These are phyloP conservation scores for Chalcis sispes DNA, from an alignment of 2,888 invertebrate species.

Conservation along the genomic window DNA sequence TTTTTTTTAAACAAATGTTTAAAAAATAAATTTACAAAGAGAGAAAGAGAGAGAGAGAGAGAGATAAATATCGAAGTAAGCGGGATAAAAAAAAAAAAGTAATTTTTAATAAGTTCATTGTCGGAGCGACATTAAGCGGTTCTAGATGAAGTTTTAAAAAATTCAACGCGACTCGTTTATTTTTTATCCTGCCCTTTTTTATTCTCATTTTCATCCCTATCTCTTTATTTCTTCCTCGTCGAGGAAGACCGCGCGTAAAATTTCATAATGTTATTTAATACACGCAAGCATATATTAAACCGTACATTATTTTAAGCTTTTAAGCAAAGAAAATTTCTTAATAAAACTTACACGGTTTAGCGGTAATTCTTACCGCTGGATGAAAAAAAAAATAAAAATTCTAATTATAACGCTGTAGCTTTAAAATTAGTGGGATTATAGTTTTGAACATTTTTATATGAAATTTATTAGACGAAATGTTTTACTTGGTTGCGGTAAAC, in stretches of 20 bases:
- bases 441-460: neutral
- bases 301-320: constrained; percentile 33
- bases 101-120: neutral
- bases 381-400: neutral
- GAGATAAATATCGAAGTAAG: too few species aligned
- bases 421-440: neutral
- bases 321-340: constrained; percentile 1
- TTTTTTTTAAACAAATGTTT: too few species aligned
- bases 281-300: constrained; percentile 21
- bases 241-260: constrained; percentile 25
- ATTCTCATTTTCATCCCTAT: too few species aligned
- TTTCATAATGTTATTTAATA: constrained; percentile 22
- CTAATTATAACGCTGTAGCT: neutral
- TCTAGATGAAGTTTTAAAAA: constrained; percentile 18
- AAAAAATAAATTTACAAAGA: too few species aligned
- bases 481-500: neutral
- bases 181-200: neutral
- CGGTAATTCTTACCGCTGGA: constrained; percentile 7
- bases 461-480: neutral
- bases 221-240: constrained; percentile 3
- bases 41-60: too few species aligned
- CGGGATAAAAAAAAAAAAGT: too few species aligned
- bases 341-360: constrained; percentile 15
- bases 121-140: constrained; percentile 29
- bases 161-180: constrained; percentile 5